A percentile compares a stretch with the other conserved stretches of the same genome.
These are phyloP conservation scores for Hoplias malabaricus DNA, from an alignment of 2,113 vertebrate genomes.

Conservation along the genomic window DNA sequence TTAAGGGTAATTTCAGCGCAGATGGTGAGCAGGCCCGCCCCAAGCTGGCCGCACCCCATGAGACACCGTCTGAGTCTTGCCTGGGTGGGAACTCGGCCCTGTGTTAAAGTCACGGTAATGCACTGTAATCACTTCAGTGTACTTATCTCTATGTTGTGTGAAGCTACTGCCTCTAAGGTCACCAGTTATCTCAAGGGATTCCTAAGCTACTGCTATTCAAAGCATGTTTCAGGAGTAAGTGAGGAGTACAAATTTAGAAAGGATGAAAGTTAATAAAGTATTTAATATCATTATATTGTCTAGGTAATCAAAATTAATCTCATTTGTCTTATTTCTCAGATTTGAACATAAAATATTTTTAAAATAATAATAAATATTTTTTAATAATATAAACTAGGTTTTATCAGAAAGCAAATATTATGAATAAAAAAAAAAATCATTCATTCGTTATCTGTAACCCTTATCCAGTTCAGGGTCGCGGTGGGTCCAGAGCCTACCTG, in stretches of 20 bases:
- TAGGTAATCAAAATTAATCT: neutral
- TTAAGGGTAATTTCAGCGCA: neutral
- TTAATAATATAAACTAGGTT: no score
- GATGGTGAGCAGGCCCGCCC: neutral
- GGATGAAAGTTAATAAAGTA: no score
- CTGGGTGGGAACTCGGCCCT: constrained; percentile 16
- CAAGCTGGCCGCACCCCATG: neutral
- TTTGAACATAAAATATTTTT: no score
- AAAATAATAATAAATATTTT: no score
- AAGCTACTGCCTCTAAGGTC: neutral
- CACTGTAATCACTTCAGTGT: neutral
- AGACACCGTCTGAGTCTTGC: constrained; percentile 1
- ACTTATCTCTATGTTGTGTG: neutral
- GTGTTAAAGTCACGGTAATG: neutral
- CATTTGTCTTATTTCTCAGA: no score
- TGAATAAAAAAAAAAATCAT: no score
- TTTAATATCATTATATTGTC: neutral
- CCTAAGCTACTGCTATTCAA: neutral
- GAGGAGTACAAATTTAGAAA: no score
- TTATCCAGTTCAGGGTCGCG: no score
- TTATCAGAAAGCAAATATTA: no score
- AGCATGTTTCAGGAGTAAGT: neutral
- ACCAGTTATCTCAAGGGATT: neutral
- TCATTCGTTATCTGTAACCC: no score
- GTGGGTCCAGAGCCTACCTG: no score